Percentiles rank a stretch among this genome's conserved stretches.
These are phyloP conservation scores for Macrocentrus cingulum DNA, from an alignment of 1,140 invertebrate species.

Conservation along the genomic window DNA sequence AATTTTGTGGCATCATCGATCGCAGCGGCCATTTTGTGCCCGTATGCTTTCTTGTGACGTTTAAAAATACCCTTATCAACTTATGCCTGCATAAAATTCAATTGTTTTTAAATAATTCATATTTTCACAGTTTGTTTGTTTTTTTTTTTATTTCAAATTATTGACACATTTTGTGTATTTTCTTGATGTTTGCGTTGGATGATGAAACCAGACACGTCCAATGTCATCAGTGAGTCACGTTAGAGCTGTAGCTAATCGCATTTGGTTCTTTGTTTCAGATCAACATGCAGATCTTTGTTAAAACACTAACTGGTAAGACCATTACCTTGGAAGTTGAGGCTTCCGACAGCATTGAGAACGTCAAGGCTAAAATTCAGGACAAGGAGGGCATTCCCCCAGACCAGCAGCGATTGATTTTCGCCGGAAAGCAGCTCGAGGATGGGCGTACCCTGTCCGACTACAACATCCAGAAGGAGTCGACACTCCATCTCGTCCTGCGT, in stretches of 20 bases:
- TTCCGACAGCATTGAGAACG: conserved; percentile 77
- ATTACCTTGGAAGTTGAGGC: conserved; percentile 74
- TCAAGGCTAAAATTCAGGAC: conserved; percentile 76
- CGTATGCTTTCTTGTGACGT: no score
- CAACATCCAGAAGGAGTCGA: conserved; percentile 79
- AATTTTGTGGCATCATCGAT: no score
- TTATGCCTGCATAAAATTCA: no score
- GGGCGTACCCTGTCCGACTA: conserved; percentile 67
- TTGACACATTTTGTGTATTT: no score
- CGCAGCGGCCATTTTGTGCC: no score
- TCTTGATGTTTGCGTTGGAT: neutral
- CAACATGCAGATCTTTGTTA: conserved; percentile 72
- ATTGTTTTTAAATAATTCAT: no score
- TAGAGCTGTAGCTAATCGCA: neutral
- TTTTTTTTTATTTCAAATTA: no score
- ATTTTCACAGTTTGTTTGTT: no score
- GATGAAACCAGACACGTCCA: neutral
- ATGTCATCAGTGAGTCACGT: neutral
- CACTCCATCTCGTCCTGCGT: conserved; percentile 70
- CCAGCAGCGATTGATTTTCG: conserved; percentile 70
- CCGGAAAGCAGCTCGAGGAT: conserved; percentile 72
- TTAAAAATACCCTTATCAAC: no score
- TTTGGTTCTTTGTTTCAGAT: neutral
- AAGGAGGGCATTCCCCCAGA: conserved; percentile 73
- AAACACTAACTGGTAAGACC: conserved; percentile 72